Percentiles rank a stretch among this genome's conserved stretches.
Evolutionary conservation across 2,113 vertebrate genomes (phyloP).

Genomic region (Microtus pennsylvanicus): DNA sequence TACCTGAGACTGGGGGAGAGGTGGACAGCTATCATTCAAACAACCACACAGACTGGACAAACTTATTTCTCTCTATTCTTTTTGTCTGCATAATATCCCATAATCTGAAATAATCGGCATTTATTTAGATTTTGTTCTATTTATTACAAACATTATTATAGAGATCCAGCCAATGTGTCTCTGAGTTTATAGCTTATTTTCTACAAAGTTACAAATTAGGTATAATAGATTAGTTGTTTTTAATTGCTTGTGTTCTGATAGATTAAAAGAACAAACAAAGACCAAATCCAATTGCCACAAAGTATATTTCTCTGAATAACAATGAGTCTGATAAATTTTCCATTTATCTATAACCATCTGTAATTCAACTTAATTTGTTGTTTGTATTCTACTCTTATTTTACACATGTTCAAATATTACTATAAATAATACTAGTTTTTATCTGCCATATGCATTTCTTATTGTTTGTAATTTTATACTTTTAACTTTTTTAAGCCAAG

Average conservation of each 20-base stretch:
- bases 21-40: background rate
- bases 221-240: background rate
- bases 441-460: background rate
- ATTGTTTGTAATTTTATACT: constrained; percentile 33
- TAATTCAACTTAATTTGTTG: background rate
- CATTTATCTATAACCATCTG: background rate
- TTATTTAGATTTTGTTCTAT: background rate
- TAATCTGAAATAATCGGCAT: background rate
- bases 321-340: background rate
- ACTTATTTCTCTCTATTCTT: background rate
- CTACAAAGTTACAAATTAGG: background rate
- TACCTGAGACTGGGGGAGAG: background rate
- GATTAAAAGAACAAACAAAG: background rate
- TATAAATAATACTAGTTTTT: background rate
- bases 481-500: background rate
- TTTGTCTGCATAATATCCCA: background rate
- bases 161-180: background rate
- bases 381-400: background rate
- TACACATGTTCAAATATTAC: background rate
- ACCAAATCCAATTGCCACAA: background rate
- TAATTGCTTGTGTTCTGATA: background rate
- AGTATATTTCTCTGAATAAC: constrained; percentile 22
- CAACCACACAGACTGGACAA: background rate
- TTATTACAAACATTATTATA: background rate
- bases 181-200: background rate